Evolutionary conservation across 2,797 vertebrate species (phyloP).

Genomic region (Etheostoma perlongum): DNA sequence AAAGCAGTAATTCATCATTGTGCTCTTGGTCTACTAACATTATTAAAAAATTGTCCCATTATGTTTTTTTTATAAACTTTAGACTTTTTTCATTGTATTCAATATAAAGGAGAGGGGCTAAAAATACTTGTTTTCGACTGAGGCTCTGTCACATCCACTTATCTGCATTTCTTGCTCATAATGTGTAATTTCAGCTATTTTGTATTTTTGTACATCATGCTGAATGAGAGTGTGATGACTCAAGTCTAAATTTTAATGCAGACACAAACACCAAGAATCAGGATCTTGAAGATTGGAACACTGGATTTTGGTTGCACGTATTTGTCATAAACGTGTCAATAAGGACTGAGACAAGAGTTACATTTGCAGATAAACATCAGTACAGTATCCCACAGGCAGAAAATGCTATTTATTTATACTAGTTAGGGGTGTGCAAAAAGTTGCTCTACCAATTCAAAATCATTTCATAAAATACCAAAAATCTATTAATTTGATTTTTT

Average conservation of each 20-base stretch:
- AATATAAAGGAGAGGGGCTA: not conserved
- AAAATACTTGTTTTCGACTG: slow-evolving; percentile 1
- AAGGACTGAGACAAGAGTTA: not conserved
- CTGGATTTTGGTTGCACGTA: not conserved
- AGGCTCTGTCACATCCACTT: not conserved
- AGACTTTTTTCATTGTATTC: not conserved
- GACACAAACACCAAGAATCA: not conserved
- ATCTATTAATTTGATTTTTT: too few relatives aligned
- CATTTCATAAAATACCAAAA: too few relatives aligned
- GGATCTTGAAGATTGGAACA: not conserved
- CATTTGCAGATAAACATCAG: not conserved
- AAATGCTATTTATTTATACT: not conserved
- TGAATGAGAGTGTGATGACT: not conserved
- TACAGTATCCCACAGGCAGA: not conserved
- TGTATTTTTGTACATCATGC: not conserved
- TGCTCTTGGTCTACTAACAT: not conserved
- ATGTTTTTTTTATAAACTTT: slow-evolving; percentile 10
- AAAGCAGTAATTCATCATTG: not conserved
- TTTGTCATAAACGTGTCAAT: not conserved
- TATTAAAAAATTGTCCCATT: not conserved
- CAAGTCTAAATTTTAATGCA: not conserved
- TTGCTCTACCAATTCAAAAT: too few relatives aligned
- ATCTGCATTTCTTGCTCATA: not conserved
- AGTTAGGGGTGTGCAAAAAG: too few relatives aligned
- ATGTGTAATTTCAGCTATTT: not conserved